These are phyloP conservation scores for Oryzias sinensis DNA, from an alignment of 2,797 vertebrate genomes.

Conservation along the genomic window DNA sequence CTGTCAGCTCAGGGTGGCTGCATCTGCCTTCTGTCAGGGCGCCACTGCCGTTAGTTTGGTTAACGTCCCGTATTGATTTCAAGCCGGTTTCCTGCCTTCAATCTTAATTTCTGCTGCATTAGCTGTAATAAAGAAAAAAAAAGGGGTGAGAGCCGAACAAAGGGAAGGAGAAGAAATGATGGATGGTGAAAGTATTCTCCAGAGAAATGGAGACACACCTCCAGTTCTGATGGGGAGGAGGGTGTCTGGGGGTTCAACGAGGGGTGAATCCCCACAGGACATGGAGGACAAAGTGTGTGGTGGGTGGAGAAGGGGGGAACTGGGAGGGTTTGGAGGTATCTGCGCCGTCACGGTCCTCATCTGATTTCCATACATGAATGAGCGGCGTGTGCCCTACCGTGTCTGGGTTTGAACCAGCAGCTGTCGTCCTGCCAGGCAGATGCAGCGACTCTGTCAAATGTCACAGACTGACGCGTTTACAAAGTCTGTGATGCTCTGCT, in stretches of 20 bases:
- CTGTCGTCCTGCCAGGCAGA: slow-evolving; percentile 47
- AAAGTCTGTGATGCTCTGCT: neutral
- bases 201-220: slow-evolving; percentile 57
- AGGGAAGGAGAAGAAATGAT: slow-evolving; percentile 37
- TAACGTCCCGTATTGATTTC: slow-evolving; percentile 22
- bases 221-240: slow-evolving; percentile 60
- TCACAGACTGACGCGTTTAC: slow-evolving; percentile 29
- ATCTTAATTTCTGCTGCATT: slow-evolving; percentile 34
- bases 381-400: slow-evolving; percentile 50
- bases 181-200: slow-evolving; percentile 50
- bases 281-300: slow-evolving; percentile 14
- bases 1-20: neutral
- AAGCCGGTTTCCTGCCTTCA: slow-evolving; percentile 13
- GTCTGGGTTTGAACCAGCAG: slow-evolving; percentile 42
- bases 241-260: slow-evolving; percentile 49
- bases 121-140: slow-evolving; percentile 27
- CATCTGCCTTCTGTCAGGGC: slow-evolving; percentile 27
- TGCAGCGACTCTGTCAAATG: neutral
- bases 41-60: slow-evolving; percentile 15
- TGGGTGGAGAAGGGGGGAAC: slow-evolving; percentile 17
- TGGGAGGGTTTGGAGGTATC: slow-evolving; percentile 29
- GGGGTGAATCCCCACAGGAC: slow-evolving; percentile 37
- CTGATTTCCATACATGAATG: slow-evolving; percentile 68
- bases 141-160: slow-evolving; percentile 37
- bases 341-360: slow-evolving; percentile 50